A percentile compares a stretch with the other conserved stretches of the same genome.
Conservation (phyloP, 2,888 invertebrate genomes). For the Alsophila aescularia region DNA sequence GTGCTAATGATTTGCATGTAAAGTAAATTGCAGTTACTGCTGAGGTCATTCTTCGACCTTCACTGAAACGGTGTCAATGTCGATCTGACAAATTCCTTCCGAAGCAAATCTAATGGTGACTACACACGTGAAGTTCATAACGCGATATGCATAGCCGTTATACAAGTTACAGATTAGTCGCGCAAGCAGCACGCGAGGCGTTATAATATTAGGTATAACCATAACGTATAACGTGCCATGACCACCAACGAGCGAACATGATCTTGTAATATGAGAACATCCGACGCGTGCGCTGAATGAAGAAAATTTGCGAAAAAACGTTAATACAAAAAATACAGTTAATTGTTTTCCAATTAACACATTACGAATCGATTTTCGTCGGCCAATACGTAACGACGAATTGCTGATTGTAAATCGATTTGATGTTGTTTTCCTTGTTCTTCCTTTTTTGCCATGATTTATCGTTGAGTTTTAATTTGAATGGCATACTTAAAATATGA, state of each 20-base stretch:
- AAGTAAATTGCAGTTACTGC: constrained; percentile 14
- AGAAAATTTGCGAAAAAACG: constrained; percentile 23
- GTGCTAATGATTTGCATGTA: neutral
- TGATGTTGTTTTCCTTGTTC: constrained; percentile 13
- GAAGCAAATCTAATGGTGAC: constrained; percentile 59
- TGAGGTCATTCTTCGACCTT: constrained; percentile 46
- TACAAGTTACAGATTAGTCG: constrained; percentile 65
- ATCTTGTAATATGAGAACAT: constrained; percentile 37
- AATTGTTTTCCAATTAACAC: constrained; percentile 45
- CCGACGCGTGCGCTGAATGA: constrained; percentile 34
- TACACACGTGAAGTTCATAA: constrained; percentile 60
- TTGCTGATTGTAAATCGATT: constrained; percentile 26
- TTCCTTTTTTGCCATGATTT: neutral
- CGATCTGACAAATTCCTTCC: constrained; percentile 47
- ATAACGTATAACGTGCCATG: constrained; percentile 57
- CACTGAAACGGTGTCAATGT: constrained; percentile 58
- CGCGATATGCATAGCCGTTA: constrained; percentile 50
- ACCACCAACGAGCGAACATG: constrained; percentile 54
- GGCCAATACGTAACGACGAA: constrained; percentile 14
- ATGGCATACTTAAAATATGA: too few species aligned
- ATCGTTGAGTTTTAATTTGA: neutral
- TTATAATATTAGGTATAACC: constrained; percentile 22
- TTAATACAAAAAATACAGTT: constrained; percentile 42
- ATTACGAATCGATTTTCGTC: constrained; percentile 30
- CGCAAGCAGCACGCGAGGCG: constrained; percentile 64